phyloP scores from a whole-genome alignment of 2,797 vertebrate species.

The Bradypodion pumilum region DNA sequence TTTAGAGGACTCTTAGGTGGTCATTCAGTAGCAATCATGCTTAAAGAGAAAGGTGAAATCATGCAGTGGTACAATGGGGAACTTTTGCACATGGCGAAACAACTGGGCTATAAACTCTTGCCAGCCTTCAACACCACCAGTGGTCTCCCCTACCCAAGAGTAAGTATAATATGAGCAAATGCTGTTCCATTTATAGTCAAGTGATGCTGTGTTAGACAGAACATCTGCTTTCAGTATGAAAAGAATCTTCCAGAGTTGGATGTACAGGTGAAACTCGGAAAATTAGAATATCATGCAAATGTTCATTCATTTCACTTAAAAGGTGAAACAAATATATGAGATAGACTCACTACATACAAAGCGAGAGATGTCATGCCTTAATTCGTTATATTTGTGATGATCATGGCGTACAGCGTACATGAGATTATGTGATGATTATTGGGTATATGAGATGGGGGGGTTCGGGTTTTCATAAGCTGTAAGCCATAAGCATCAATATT shows the following conservation, averaged over 20 bases:
- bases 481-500: too few species aligned
- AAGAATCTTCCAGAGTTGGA: background rate
- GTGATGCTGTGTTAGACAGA: background rate
- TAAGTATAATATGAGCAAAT: slow-evolving; percentile 73
- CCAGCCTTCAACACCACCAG: slow-evolving; percentile 99
- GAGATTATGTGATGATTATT: too few species aligned
- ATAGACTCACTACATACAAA: too few species aligned
- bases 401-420: too few species aligned
- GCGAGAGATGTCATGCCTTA: too few species aligned
- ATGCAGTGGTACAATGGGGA: slow-evolving; percentile 98
- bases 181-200: background rate
- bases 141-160: slow-evolving; percentile 96
- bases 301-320: too few species aligned
- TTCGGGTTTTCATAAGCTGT: too few species aligned
- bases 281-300: too few species aligned
- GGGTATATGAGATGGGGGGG: too few species aligned
- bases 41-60: slow-evolving; percentile 88
- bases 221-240: background rate
- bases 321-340: too few species aligned
- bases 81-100: slow-evolving; percentile 96
- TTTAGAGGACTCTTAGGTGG: slow-evolving; percentile 92
- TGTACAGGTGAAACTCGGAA: too few species aligned
- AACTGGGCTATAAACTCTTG: slow-evolving; percentile 90
- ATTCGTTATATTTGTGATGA: too few species aligned
- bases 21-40: slow-evolving; percentile 95